These are phyloP conservation scores for Saguinus midas DNA, from an alignment of 2,113 vertebrate genomes.

Conservation along the genomic window DNA sequence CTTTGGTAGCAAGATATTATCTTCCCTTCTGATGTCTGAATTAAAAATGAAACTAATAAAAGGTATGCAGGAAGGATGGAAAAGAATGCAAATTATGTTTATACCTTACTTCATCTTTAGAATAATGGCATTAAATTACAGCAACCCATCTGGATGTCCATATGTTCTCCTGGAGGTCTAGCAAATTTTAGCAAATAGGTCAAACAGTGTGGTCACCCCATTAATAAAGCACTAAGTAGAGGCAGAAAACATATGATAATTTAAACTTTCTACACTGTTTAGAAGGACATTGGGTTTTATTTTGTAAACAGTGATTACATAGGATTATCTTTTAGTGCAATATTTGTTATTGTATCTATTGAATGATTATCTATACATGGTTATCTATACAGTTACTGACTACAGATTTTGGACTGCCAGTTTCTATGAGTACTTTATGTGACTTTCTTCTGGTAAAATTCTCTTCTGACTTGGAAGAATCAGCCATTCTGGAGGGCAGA, in stretches of 20 bases:
- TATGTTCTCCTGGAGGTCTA: slow-evolving; percentile 82
- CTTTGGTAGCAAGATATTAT: slow-evolving; percentile 81
- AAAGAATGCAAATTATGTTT: slow-evolving; percentile 86
- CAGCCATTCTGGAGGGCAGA: slow-evolving; percentile 61
- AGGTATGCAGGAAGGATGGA: slow-evolving; percentile 74
- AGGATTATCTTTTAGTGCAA: background rate
- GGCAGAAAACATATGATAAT: slow-evolving; percentile 58
- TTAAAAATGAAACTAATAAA: slow-evolving; percentile 81
- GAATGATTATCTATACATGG: slow-evolving; percentile 44
- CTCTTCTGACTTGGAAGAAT: slow-evolving; percentile 56
- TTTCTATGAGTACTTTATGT: background rate
- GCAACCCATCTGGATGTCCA: slow-evolving; percentile 85
- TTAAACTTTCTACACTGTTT: slow-evolving; percentile 39
- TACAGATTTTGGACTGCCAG: slow-evolving; percentile 33
- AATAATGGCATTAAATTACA: slow-evolving; percentile 84
- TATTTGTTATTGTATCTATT: background rate
- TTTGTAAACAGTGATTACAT: slow-evolving; percentile 7
- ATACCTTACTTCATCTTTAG: slow-evolving; percentile 82
- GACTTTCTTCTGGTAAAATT: slow-evolving; percentile 20
- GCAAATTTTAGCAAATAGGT: slow-evolving; percentile 84
- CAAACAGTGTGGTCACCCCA: slow-evolving; percentile 74
- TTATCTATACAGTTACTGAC: slow-evolving; percentile 39
- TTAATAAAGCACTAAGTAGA: slow-evolving; percentile 82
- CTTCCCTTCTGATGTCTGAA: slow-evolving; percentile 78
- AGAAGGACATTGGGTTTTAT: background rate